Percentiles rank a stretch among this genome's conserved stretches.
phyloP scores from a whole-genome alignment of 92 coral and sea anemone genomes.

The Heliopora coerulea region DNA sequence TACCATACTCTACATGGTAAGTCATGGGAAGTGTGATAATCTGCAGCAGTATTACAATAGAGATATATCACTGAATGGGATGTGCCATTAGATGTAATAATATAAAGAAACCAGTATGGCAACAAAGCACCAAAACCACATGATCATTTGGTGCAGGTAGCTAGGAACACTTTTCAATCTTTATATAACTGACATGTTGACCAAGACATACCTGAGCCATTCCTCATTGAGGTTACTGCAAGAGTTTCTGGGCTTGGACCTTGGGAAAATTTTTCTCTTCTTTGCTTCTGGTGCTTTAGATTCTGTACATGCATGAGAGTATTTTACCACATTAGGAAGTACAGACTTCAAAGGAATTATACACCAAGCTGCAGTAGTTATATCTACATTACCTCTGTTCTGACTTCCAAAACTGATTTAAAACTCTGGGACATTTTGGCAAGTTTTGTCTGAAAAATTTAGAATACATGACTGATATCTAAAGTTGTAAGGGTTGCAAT shows the following conservation, averaged over 20 bases:
- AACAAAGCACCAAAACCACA: no score
- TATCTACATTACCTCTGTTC: slow-evolving; percentile 74
- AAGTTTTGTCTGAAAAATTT: slow-evolving; percentile 70
- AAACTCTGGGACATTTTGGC: slow-evolving; percentile 97
- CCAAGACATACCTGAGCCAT: slow-evolving; percentile 62
- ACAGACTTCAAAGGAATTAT: no score
- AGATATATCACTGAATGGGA: no score
- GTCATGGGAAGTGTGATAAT: no score
- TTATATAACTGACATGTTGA: not conserved
- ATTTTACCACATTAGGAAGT: no score
- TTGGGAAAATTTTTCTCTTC: slow-evolving; percentile 94
- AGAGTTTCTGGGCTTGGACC: slow-evolving; percentile 77
- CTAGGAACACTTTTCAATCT: not conserved
- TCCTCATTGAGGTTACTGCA: slow-evolving; percentile 72
- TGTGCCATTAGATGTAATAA: no score
- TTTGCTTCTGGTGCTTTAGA: slow-evolving; percentile 91
- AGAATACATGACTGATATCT: not conserved
- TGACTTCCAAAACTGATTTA: slow-evolving; percentile 90
- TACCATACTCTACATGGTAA: no score
- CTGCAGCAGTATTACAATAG: no score
- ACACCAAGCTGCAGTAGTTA: no score
- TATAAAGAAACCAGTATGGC: no score
- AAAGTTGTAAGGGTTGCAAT: not conserved
- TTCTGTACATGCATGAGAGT: slow-evolving; percentile 67
- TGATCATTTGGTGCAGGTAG: not conserved